Base-by-base conservation (phyloP, 53 echinoderm and acorn worm genomes). In the Holothuria leucospilota region DNA sequence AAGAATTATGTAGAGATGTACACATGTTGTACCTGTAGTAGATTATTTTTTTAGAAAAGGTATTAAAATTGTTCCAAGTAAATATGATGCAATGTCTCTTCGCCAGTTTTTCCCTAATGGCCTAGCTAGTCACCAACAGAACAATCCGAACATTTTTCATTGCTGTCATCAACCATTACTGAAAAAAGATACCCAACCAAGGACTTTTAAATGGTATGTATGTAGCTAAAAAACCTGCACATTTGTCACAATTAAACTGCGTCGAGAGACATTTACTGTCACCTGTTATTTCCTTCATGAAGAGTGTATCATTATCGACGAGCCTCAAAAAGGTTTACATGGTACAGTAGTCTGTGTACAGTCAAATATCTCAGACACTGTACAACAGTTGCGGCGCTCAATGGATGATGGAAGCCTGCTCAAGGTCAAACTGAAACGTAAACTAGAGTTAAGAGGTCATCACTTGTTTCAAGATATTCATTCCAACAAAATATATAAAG, bases 271-370 rank as follows among this genome's bases (percentile, higher is more conserved):
- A 89, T 87, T 84, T 91, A 60, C 42, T 91, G 15, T 68, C 77
- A 91, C 41, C 82, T 9, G 62, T 74, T 41, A 91, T 91, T 40
- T 87, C 91, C 5, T 91, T 91, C 27, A 92, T 92, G 92, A 88
- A 92, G 51, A 75, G 88, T 38, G 16, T 68, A 64, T 40, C 42
- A 0, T 80, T 92, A 30, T 88, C 92, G 0, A 88, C 71, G 84
- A 87, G 87, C 20, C 52, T 25, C 87, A 87, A 29, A 82, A 85
- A 56, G 69, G 88, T 20, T 29, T 92, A 20, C 80, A 85, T 92
- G 92, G 92, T 9, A 80, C 88, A 27, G 85, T 88, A 20, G 88
- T 88, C 0, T 88, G 88, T 81, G 80, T 92, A 7, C 85, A 74
- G 15, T 84, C 92, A 46, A 71, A 85, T 59, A 71, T 84, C 0